Evolutionary conservation across 1,140 invertebrate species (phyloP), one percentile per base, ranked within the genome.

Genomic region (Holotrichia oblita): DNA sequence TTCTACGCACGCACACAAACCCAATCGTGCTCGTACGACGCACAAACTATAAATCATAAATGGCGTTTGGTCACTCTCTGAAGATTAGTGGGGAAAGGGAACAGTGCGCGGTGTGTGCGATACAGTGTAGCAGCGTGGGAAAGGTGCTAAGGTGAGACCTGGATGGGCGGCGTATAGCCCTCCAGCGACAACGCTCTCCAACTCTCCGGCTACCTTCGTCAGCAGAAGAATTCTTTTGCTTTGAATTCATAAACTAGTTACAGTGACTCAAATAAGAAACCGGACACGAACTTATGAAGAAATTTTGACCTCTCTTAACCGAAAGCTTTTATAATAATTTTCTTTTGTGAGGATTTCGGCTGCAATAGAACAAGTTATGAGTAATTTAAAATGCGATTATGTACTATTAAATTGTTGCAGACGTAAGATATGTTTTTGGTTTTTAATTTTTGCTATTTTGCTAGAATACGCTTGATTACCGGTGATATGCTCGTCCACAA

Each of bases 51-150:
- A 64, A 64, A 64, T 64, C 61, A 27, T 64, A 22, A 22, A 64
- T 22, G 61, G 61, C 61, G 61, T 64, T 73, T 73, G 72, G 72
- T 73, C 72, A 73, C 40, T 42, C n/a, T n/a, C n/a, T 12, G 72
- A 40, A 40, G 14, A 73, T 73, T 27, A 42, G 72, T 42, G 72
- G 27, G 72, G 72, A 73, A 73, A 73, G 72, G 72, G 72, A 64
- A 64, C 61, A n/a, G n/a, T n/a, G n/a, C n/a, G 7, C n/a, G 24
- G n/a, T 17, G 40, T 73, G 72, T 73, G 72, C 72, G 72, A 73
- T 73, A 73, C 72, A 73, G 72, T 73, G 72, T 40, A 73, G 72
- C 72, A 73, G 72, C 72, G 72, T 73, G 72, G 72, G 72, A 73
- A 73, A 73, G 72, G 72, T 73, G 72, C 72, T 73, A 73, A 73